Evolutionary conservation across 2,797 vertebrate species (phyloP), one percentile per base, ranked within the genome.

Genomic region (Galago senegalensis): DNA sequence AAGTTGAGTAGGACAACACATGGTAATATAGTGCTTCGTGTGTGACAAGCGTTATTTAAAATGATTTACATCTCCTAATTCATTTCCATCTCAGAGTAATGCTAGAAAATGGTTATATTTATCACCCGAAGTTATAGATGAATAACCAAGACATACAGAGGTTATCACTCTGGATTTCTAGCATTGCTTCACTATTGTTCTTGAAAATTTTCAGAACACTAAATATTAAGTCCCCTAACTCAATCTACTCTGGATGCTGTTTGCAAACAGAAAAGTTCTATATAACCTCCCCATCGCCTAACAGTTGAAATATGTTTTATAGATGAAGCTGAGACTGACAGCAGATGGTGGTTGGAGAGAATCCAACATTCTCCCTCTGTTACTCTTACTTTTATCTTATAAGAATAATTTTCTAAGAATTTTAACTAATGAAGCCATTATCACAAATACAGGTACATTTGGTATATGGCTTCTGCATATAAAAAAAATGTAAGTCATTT

Each of bases 261-360:
- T 92, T 95, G 60, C 65, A 97, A 93, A 95, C 73, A 93, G 73
- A 67, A 90, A 97, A 96, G 29, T 93, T 95, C 82, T 77, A 90
- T 84, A 60, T 97, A 93, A 93, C 72, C 91, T 91, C 97, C 87
- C 31, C 10, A 91, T 91, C 6, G 56, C 27, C 53, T 90, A 85
- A 43, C 58, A 89, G 63, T 96, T 96, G 91, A 93, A 91, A 94
- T 70, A 88, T 96, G 67, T 93, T 98, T 98, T 97, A 65, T 85
- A 91, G 70, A 93, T 93, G 69, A 97, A 88, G 81, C 70, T 96
- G 69, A 97, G 94, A 93, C 63, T 93, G 80, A 95, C 40, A 95
- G 92, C 94, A 98, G 89, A 96, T 97, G 97, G 79, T 81, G 40
- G 56, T 89, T 97, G 95, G 92, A 97, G 29, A 43, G 0, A 63